Evolutionary conservation across 2,888 invertebrate species (phyloP), one percentile per base, ranked within the genome.

Genomic region (Athalia circularis): DNA sequence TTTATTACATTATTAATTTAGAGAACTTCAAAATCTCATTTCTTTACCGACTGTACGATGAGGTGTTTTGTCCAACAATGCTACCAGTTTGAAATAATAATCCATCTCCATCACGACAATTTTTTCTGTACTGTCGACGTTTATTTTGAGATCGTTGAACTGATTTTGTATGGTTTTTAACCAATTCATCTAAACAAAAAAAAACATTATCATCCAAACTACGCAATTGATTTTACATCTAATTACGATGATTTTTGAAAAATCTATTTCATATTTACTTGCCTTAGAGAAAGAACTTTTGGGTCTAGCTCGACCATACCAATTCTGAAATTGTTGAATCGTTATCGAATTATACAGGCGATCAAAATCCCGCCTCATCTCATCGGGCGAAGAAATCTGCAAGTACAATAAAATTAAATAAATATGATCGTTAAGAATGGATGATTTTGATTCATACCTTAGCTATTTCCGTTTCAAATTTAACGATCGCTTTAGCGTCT

Each of bases 401-500:
- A 61, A n/a, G n/a, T 11, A 45, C 5, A 59, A 59, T 59, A 5
- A 47, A 45, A 13, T 59, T 68, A 3, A 3, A 54, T 50, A 52
- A 52, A 70, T 4, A 6, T 5, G 13, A 52, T 50, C 59, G 59
- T 11, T 9, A 29, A 29, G 68, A 47, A 77, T 29, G 54, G 8
- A n/a, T 15, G 62, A 8, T 62, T n/a, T 62, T 0, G 3, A 15
- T 54, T 67, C 87, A 86, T 84, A 92, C 92, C 84, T 91, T 90
- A 0, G 92, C 92, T 5, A 93, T 81, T 79, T 89, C 83, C 4
- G 88, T 90, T 84, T 93, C 92, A 84, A 93, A 92, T 65, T 90
- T 83, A 5, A 92, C 86, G 7, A 92, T 88, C 47, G 92, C 89
- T 3, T 83, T 84, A 82, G 92, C 90, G 79, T 91, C 84, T 43